Conservation (phyloP, 2,797 vertebrate genomes). For the Crocidura indochinensis region DNA sequence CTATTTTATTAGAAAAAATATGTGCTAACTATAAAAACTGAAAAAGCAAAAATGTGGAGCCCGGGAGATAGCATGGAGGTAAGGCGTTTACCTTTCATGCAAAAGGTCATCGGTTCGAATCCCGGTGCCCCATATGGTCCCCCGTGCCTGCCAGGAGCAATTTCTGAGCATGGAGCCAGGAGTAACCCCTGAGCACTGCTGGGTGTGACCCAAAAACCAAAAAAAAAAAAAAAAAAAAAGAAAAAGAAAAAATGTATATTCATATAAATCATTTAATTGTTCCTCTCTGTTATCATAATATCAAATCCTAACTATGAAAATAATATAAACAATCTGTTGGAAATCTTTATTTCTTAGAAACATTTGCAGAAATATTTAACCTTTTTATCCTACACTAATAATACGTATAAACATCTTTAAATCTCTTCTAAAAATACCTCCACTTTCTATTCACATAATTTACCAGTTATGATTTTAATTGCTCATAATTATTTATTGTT, state of each 20-base stretch:
- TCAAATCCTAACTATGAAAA: not conserved
- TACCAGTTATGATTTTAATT: not conserved
- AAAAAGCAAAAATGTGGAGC: not conserved
- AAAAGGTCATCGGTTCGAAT: no score
- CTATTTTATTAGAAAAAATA: not conserved
- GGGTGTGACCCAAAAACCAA: no score
- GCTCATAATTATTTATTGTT: not conserved
- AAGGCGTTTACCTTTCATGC: no score
- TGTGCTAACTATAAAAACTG: not conserved
- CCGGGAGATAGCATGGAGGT: no score
- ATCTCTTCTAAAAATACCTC: not conserved
- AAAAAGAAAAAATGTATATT: not conserved
- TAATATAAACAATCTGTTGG: not conserved
- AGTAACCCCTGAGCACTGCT: no score
- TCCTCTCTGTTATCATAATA: not conserved
- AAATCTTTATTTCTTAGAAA: not conserved
- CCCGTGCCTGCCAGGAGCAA: no score
- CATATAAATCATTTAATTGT: not conserved
- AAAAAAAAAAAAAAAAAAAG: no score
- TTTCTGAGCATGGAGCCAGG: no score
- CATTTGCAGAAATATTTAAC: not conserved
- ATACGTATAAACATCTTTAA: slow-evolving; percentile 2
- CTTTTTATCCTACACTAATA: not conserved
- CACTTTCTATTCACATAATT: not conserved
- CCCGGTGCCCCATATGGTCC: no score